Percentiles rank a stretch among this genome's conserved stretches.
These are phyloP conservation scores for Chironomus riparius DNA, from an alignment of 2,888 invertebrate genomes.

Conservation along the genomic window DNA sequence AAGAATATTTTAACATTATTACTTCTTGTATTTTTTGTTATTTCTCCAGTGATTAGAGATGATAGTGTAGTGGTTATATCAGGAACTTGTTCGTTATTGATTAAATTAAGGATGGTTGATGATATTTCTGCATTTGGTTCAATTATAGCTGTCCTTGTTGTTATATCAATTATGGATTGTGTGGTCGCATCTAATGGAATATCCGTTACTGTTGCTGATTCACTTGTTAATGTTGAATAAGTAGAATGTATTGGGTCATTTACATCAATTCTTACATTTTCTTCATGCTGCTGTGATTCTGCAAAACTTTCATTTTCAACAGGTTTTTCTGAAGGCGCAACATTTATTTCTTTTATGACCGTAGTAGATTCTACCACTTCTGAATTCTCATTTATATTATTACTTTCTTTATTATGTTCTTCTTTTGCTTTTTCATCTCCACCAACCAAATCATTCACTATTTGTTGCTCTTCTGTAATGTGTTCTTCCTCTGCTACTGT, in stretches of 20 bases:
- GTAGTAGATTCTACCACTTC: neutral
- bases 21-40: conserved; percentile 5
- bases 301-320: conserved; percentile 4
- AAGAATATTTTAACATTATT: neutral
- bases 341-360: neutral
- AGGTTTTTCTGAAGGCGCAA: neutral
- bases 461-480: conserved; percentile 5
- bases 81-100: conserved; percentile 17
- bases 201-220: neutral
- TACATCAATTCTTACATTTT: neutral
- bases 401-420: neutral
- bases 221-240: neutral
- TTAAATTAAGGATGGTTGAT: conserved; percentile 34
- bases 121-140: conserved; percentile 41
- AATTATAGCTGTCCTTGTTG: conserved; percentile 40
- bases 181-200: neutral
- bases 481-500: conserved; percentile 4
- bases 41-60: neutral
- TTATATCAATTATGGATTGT: neutral
- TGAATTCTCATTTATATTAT: neutral
- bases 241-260: neutral
- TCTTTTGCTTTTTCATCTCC: neutral
- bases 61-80: conserved; percentile 29
- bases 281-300: neutral
- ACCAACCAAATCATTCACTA: neutral